Conservation (phyloP, 2,888 invertebrate genomes). For the Ypsolopha sequella region DNA sequence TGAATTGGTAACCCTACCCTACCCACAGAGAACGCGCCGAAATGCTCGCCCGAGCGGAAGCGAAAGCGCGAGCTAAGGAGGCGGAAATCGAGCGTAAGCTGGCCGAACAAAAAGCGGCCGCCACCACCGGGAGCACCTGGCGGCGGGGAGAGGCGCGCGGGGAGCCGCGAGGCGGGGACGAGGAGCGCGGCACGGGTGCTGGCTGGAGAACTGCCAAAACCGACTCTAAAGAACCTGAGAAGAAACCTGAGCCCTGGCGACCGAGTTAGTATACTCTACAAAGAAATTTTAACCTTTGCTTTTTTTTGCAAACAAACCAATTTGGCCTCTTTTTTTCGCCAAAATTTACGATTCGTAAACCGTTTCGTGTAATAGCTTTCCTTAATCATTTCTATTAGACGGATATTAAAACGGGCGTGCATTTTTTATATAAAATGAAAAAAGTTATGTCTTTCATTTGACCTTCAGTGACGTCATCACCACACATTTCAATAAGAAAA, state of each 20-base stretch:
- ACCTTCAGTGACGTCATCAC: no score
- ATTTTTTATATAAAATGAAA: no score
- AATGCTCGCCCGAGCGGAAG: conserved; percentile 74
- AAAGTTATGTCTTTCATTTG: no score
- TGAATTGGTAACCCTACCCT: no score
- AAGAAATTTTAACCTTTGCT: no score
- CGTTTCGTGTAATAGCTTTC: no score
- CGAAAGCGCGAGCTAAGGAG: conserved; percentile 76
- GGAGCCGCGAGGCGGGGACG: conserved; percentile 17
- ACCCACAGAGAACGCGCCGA: conserved; percentile 77
- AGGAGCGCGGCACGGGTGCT: conserved; percentile 9
- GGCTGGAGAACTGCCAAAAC: conserved; percentile 18
- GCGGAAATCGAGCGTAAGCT: conserved; percentile 78
- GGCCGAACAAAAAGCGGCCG: conserved; percentile 39
- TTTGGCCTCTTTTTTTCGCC: no score
- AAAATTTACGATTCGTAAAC: no score
- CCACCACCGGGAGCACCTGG: conserved; percentile 26
- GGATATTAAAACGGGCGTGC: no score
- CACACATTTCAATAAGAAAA: no score
- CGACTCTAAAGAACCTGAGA: conserved; percentile 26
- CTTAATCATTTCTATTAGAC: no score
- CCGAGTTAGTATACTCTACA: conserved; percentile 24
- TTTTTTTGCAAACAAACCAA: no score
- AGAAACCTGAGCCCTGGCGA: conserved; percentile 38
- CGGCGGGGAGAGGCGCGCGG: conserved; percentile 26